Evolutionary conservation across 1,140 invertebrate genomes (phyloP).

Genomic region (Tetramorium parvispinum): DNA sequence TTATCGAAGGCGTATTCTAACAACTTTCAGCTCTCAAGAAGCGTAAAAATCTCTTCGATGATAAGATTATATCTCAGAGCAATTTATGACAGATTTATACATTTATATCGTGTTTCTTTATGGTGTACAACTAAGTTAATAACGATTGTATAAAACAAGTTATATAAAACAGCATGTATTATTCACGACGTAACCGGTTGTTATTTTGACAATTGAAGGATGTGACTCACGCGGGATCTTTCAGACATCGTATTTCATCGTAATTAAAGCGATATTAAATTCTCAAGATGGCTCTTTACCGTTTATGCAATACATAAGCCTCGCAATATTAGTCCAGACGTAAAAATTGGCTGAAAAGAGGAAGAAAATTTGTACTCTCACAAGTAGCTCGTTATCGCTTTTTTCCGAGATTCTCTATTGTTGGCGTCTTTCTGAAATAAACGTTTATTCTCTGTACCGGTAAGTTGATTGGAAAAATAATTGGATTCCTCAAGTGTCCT

Average conservation of each 20-base stretch:
- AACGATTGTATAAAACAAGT: not conserved
- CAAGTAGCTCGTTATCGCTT: conserved; percentile 50
- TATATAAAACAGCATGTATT: not conserved
- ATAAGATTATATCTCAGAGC: not conserved
- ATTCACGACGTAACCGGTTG: not conserved
- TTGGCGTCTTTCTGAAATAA: conserved; percentile 24
- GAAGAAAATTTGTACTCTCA: conserved; percentile 44
- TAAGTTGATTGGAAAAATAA: conserved; percentile 48
- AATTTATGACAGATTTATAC: not conserved
- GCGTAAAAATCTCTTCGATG: not conserved
- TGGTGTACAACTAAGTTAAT: not conserved
- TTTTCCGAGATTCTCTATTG: conserved; percentile 8
- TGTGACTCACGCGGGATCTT: not conserved
- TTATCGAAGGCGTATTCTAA: not conserved
- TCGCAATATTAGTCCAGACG: not conserved
- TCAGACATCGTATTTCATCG: not conserved
- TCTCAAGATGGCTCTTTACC: not conserved
- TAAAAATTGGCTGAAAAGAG: not conserved
- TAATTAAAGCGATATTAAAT: not conserved
- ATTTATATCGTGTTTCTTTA: not conserved
- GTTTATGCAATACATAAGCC: not conserved
- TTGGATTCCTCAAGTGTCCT: not conserved
- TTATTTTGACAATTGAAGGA: not conserved
- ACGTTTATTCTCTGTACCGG: not conserved
- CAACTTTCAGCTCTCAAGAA: not conserved